These are phyloP conservation scores for Phortica magna DNA, from an alignment of 2,888 invertebrate species.

Conservation along the genomic window DNA sequence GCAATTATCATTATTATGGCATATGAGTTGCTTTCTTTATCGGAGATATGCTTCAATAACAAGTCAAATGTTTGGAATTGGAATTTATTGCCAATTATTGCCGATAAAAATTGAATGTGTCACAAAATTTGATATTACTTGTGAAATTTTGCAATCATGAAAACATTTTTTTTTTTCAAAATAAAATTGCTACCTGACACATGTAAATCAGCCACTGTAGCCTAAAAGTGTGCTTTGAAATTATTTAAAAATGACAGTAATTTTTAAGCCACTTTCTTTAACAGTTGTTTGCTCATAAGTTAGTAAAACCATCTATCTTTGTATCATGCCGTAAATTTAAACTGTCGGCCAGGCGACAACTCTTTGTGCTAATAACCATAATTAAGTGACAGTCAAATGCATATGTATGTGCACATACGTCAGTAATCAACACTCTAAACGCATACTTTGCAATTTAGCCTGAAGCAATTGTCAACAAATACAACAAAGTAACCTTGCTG, in stretches of 20 bases:
- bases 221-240: no score
- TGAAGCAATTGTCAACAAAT: slow-evolving; percentile 2
- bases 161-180: no score
- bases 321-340: no score
- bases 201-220: no score
- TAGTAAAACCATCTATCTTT: no score
- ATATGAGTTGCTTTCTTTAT: slow-evolving; percentile 52
- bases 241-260: no score
- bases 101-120: neutral
- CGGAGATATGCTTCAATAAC: slow-evolving; percentile 10
- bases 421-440: neutral
- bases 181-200: no score
- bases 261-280: no score
- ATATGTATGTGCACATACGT: neutral
- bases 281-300: no score
- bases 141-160: no score
- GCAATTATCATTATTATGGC: slow-evolving; percentile 64
- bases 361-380: neutral
- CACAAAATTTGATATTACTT: no score
- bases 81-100: neutral
- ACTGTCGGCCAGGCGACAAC: neutral
- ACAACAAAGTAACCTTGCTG: slow-evolving; percentile 5
- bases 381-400: neutral
- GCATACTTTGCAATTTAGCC: neutral
- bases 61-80: neutral